Evolutionary conservation across 2,888 invertebrate genomes (phyloP), one percentile per base, ranked within the genome.

Genomic region (Mythimna ferrago): DNA sequence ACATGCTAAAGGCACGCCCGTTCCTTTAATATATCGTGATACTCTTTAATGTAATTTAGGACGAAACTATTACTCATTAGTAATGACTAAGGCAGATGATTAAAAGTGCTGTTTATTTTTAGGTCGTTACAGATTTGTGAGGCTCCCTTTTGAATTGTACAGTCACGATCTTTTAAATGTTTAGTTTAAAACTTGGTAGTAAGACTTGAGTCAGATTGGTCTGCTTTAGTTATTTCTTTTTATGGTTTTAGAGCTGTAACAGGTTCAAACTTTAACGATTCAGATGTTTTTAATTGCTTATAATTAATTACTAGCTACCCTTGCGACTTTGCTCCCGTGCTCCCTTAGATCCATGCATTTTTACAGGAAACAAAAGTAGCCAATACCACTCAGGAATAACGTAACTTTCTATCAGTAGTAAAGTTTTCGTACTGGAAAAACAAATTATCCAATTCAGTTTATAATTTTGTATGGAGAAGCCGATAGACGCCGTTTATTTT

Each of bases 31-130:
- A 71, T 66, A 82, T 66, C 38, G 72, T 69, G 82, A 77, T 73
- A 72, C 66, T 74, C 57, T 75, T 71, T 61, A 65, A 61, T 71
- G 57, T 74, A 68, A 81, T 81, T 72, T 71, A 68, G 81, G 67
- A 68, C 75, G 58, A 54, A 32, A 32, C 64, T 71, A 65, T 83
- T 85, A 85, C 65, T 84, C 83, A 78, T 66, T 76, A 57, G 57
- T 60, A 68, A 74, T 84, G 85, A 84, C 68, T 83, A 85, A 85
- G 60, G 32, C 21, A 48, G 32, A 69, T 78, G 73, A 75, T 83
- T 74, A 73, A 74, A 75, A 73, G 60, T 71, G 19, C n/a, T n/a
- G 51, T 38, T 38, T 85, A 84, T 78, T 75, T 83, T 78, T 69
- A 78, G 53, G 53, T 32, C 11, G 41, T 6, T 51, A 62, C 32